Percentiles rank a stretch among this genome's conserved stretches.
phyloP scores from a whole-genome alignment of 2,888 invertebrate genomes.

The Sesia bembeciformis region DNA sequence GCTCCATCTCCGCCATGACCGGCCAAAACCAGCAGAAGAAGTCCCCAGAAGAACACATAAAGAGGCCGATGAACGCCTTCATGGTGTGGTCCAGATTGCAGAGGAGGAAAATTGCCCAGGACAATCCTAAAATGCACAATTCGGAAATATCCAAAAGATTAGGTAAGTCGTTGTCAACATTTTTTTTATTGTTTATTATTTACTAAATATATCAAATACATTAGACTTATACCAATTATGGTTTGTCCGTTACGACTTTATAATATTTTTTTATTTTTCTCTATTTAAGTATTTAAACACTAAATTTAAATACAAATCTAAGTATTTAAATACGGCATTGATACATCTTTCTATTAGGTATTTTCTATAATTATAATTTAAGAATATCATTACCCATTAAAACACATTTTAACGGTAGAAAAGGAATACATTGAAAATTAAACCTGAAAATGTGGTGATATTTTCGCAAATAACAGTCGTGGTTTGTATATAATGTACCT shows the following conservation, averaged over 20 bases:
- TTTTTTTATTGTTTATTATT: neutral
- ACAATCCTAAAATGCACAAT: constrained; percentile 99
- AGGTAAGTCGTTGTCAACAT: constrained; percentile 72
- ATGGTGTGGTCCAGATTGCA: constrained; percentile 98
- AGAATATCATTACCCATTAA: too few species aligned
- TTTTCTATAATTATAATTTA: too few species aligned
- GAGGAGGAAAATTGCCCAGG: constrained; percentile 95
- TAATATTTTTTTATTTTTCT: neutral
- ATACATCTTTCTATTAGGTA: too few species aligned
- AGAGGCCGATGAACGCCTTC: constrained; percentile 98
- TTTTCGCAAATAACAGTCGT: too few species aligned
- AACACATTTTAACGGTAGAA: too few species aligned
- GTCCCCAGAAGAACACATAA: constrained; percentile 90
- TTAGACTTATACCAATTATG: neutral
- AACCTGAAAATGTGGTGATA: too few species aligned
- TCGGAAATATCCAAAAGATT: constrained; percentile 96
- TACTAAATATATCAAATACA: neutral
- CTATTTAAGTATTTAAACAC: neutral
- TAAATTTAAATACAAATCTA: too few species aligned
- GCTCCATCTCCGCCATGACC: constrained; percentile 73
- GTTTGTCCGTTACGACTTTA: too few species aligned
- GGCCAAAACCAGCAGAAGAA: constrained; percentile 68
- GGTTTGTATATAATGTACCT: too few species aligned
- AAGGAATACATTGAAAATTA: too few species aligned
- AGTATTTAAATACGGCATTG: too few species aligned